Evolutionary conservation across 2,113 vertebrate genomes (phyloP), one percentile per base, ranked within the genome.

Genomic region (Arvicanthis niloticus): DNA sequence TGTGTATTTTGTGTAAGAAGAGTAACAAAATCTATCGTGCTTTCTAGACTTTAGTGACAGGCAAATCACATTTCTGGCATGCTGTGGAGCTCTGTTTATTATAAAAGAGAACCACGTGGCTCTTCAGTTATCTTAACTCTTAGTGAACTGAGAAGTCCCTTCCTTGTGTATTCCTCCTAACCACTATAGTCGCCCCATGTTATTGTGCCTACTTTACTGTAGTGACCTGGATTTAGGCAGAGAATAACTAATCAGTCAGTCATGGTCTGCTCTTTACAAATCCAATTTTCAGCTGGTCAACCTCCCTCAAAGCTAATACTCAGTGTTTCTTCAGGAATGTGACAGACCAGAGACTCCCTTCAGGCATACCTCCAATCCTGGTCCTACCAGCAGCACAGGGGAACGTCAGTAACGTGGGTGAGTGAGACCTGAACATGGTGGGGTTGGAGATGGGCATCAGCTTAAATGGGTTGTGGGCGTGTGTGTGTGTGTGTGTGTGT

Each of bases 341-440:
- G 53, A 92, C 94, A 29, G 94, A 95, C 84, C 87, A 95, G 90
- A 19, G 42, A 31, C 84, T 95, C 19, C 48, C 90, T n/a, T 68
- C 24, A 31, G 76, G 75, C 6, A 45, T 80, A 15, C 80, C 94
- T 88, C 75, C 75, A 1, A 37, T 95, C 75, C 65, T 88, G 84
- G 60, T 95, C 67, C 65, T 10, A 26, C 65, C 84, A 2, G 29
- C 75, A 37, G 15, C 65, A 26, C 3, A 6, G 4, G 45, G 10
- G 4, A 75, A 81, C 7, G 1, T 7, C 45, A 48, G 31, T 13
- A 9, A 21, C 10, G 4, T 81, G 67, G 84, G 94, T 95, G 56
- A 95, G 94, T 34, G 68, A 22, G 75, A 5, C 76, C 56, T 75
- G 53, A 21, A 34, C 16, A 21, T 26, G 84, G 84, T n/a, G n/a